Conservation (phyloP, 2,113 vertebrate genomes). For the Heliornis fulica region DNA sequence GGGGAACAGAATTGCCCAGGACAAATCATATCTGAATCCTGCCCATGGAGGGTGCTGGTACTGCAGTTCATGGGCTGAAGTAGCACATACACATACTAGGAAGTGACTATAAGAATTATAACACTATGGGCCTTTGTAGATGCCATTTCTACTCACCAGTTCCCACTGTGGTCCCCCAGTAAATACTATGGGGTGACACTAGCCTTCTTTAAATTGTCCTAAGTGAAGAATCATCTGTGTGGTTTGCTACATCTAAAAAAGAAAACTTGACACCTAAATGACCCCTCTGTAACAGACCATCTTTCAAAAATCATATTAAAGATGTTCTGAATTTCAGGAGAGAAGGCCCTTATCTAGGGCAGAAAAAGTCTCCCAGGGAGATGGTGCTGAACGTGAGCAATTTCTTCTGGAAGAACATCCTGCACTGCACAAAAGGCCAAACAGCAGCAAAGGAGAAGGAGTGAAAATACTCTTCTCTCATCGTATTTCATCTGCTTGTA, state of each 20-base stretch:
- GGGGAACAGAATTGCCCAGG: neutral
- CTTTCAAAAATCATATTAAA: neutral
- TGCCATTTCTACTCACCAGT: neutral
- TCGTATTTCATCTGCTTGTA: neutral
- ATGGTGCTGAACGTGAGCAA: neutral
- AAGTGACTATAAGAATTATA: accelerated
- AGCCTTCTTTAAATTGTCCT: neutral
- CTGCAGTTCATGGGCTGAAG: neutral
- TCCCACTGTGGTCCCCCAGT: neutral
- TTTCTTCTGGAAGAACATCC: neutral
- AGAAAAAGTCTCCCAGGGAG: neutral
- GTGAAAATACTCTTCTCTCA: neutral
- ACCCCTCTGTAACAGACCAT: neutral
- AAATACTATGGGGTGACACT: neutral
- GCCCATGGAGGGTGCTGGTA: neutral
- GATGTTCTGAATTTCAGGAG: neutral
- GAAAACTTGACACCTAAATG: neutral
- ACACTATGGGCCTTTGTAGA: accelerated
- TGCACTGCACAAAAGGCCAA: neutral
- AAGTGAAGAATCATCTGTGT: neutral
- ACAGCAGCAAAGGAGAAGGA: neutral
- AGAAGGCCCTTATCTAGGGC: neutral
- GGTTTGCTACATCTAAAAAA: neutral
- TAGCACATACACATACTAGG: accelerated
- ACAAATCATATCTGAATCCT: neutral